A percentile compares a stretch with the other conserved stretches of the same genome.
Evolutionary conservation across 1,140 invertebrate species (phyloP).

Genomic region (Dendroctonus valens): DNA sequence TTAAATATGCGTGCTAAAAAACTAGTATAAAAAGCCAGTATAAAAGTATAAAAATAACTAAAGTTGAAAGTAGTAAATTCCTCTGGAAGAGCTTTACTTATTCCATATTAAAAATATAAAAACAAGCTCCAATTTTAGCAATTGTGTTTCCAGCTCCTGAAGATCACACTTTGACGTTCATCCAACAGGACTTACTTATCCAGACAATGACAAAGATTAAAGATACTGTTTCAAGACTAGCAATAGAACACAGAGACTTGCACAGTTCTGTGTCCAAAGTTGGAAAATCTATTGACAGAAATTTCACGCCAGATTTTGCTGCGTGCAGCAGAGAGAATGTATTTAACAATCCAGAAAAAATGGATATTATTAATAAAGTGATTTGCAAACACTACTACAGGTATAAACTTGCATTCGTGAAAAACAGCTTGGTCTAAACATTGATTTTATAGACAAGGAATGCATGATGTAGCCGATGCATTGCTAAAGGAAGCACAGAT

Average conservation of each 20-base stretch:
- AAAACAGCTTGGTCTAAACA: background rate
- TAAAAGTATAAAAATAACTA: too few relatives aligned
- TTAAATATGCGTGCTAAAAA: too few relatives aligned
- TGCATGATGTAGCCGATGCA: conserved; percentile 84
- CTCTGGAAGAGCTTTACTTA: background rate
- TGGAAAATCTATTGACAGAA: conserved; percentile 93
- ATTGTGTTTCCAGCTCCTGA: conserved; percentile 58
- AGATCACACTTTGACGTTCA: conserved; percentile 62
- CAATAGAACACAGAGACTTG: conserved; percentile 73
- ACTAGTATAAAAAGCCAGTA: too few relatives aligned
- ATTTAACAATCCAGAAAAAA: conserved; percentile 76
- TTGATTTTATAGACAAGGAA: conserved; percentile 69
- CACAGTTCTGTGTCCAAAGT: conserved; percentile 95
- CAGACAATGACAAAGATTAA: conserved; percentile 70
- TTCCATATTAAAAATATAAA: background rate
- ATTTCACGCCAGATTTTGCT: conserved; percentile 89
- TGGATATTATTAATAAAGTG: conserved; percentile 86
- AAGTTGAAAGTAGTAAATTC: too few relatives aligned
- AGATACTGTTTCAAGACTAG: conserved; percentile 71
- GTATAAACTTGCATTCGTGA: conserved; percentile 1
- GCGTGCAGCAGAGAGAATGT: conserved; percentile 84
- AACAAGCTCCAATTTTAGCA: background rate
- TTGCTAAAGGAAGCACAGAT: conserved; percentile 78
- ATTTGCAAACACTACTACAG: conserved; percentile 92
- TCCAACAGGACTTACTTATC: conserved; percentile 66